These are phyloP conservation scores for Epinephelus awoara DNA, from an alignment of 2,797 vertebrate species.

Conservation along the genomic window DNA sequence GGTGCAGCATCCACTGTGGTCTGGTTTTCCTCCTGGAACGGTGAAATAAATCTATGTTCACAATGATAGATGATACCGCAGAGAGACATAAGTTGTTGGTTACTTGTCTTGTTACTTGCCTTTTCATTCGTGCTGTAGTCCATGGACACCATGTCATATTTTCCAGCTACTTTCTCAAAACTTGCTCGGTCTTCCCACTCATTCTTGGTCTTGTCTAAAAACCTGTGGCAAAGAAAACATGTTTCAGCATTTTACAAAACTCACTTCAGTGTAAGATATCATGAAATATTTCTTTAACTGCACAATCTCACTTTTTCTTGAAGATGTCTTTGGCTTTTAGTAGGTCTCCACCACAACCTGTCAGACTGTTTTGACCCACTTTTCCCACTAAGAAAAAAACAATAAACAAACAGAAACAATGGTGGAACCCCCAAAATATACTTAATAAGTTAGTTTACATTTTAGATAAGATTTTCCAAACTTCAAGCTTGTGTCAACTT, in stretches of 20 bases:
- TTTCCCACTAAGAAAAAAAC: slow-evolving; percentile 88
- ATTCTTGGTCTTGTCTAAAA: slow-evolving; percentile 94
- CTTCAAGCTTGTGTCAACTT: background rate
- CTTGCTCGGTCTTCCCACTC: slow-evolving; percentile 84
- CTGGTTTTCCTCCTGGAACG: slow-evolving; percentile 75
- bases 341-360: slow-evolving; percentile 86
- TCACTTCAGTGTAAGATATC: background rate
- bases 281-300: background rate
- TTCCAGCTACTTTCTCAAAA: slow-evolving; percentile 91
- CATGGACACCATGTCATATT: slow-evolving; percentile 93
- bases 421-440: background rate
- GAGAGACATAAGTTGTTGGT: background rate
- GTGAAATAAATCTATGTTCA: background rate
- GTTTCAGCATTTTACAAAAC: background rate
- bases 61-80: background rate
- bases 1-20: slow-evolving; percentile 28
- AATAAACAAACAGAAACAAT: slow-evolving; percentile 24
- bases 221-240: slow-evolving; percentile 78
- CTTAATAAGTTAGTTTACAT: background rate
- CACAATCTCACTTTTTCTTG: slow-evolving; percentile 88
- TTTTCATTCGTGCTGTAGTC: slow-evolving; percentile 85
- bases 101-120: slow-evolving; percentile 41
- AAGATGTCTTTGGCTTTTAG: slow-evolving; percentile 91
- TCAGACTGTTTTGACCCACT: slow-evolving; percentile 88
- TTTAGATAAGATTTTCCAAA: background rate